Percentiles rank a stretch among this genome's conserved stretches.
phyloP scores from a whole-genome alignment of 35 echinoderm and acorn worm genomes.

The Lytechinus pictus region DNA sequence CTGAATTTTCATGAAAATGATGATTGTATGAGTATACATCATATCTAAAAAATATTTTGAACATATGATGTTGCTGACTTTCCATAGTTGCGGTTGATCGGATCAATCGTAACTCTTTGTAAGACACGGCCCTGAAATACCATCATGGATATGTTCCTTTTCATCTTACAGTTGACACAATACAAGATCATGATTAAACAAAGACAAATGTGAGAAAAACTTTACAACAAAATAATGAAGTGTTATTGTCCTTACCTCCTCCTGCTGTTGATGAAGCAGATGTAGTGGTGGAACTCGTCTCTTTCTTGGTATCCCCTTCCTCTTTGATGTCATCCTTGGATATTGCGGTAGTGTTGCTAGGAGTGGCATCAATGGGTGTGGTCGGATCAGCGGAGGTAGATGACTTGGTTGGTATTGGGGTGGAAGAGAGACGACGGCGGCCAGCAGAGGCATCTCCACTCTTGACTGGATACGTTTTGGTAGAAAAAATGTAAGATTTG shows the following conservation, averaged over 20 bases:
- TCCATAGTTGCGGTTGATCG: too few relatives aligned
- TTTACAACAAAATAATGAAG: too few relatives aligned
- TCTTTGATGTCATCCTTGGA: background rate
- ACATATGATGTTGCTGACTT: too few relatives aligned
- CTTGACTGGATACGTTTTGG: conserved; percentile 46
- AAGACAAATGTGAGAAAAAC: too few relatives aligned
- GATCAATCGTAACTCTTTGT: too few relatives aligned
- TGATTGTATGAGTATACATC: too few relatives aligned
- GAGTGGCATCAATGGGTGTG: background rate
- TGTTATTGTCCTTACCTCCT: background rate
- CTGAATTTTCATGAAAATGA: too few relatives aligned
- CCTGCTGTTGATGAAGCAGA: conserved; percentile 41
- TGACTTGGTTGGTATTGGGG: background rate
- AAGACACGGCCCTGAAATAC: too few relatives aligned
- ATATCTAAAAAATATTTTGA: too few relatives aligned
- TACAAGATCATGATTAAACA: too few relatives aligned
- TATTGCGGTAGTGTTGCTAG: background rate
- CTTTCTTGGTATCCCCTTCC: conserved; percentile 14
- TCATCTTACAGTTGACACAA: too few relatives aligned
- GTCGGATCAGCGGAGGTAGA: background rate
- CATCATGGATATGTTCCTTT: too few relatives aligned
- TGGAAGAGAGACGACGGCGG: conserved; percentile 6
- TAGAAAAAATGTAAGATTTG: background rate
- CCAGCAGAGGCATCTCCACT: conserved; percentile 52
- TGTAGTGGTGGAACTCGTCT: conserved; percentile 48